Base-by-base conservation (phyloP, 1,140 invertebrate genomes). In the Mylabris phalerata region DNA sequence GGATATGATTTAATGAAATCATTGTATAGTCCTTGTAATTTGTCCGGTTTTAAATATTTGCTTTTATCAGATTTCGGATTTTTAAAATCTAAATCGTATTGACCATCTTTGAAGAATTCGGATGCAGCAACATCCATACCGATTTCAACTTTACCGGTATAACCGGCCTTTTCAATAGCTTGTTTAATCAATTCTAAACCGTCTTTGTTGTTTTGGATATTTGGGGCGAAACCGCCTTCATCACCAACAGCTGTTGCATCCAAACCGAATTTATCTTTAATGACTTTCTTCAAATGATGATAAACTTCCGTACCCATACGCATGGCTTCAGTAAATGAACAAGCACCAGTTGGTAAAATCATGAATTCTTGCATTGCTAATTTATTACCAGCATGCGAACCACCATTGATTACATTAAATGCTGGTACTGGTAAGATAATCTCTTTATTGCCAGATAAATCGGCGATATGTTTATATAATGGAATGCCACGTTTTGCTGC, bases 51-150 rank as follows among this genome's bases (percentile, higher is more conserved):
- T 40, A 95, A 73, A 77, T 88, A 89, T 55, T 85, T 82, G 40
- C 75, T 76, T 46, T 87, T 85, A 71, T 97, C 89, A 43, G 92
- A 92, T n/a, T 90, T 84, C 39, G 87, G 85, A 72, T 96, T 97
- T 76, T 98, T 99, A 79, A 98, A 98, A 77, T 98, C 95, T 67
- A 98, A 79, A 77, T 99, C 95, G 72, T 98, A 98, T 61, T 85
- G 83, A 42, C 86, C 88, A 65, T 93, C 84, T 68, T 86, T 85
- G 69, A 73, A 79, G 81, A 98, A 98, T 77, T 98, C 96, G 25
- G 94, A 97, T 3, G 96, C 95, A 40, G 96, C 96, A 26, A 98
- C 93, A 79, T 99, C 96, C 96, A 98, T 98, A 52, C 93, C 95
- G 74, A 98, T 98, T 69, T 96, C 87, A 72, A 94, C 80, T 76